Percentiles rank a stretch among this genome's conserved stretches.
Conservation (phyloP, 2,888 invertebrate genomes). For the Camponotus fellah region DNA sequence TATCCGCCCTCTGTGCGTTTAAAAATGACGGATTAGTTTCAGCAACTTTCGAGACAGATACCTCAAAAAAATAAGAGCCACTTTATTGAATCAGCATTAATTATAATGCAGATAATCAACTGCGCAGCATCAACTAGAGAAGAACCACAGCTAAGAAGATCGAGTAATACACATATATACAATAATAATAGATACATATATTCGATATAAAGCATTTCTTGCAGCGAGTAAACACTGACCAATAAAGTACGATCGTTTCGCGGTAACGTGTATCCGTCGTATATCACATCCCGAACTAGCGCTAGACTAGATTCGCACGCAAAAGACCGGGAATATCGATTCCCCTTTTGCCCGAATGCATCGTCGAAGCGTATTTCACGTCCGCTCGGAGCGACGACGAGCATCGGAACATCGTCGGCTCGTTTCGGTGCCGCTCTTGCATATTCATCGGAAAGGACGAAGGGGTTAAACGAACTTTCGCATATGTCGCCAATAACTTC, state of each 20-base stretch:
- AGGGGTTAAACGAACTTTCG: constrained; percentile 59
- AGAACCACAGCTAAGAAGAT: neutral
- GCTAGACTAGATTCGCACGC: constrained; percentile 8
- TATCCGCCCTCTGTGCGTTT: too few species aligned
- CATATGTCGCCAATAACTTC: constrained; percentile 82
- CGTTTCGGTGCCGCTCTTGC: constrained; percentile 79
- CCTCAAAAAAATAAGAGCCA: neutral
- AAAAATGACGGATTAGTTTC: too few species aligned
- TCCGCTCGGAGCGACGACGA: constrained; percentile 69
- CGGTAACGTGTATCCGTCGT: neutral
- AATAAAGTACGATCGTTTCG: neutral
- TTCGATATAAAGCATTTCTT: neutral
- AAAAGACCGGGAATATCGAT: constrained; percentile 42
- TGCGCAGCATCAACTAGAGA: neutral
- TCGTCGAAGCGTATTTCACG: constrained; percentile 77
- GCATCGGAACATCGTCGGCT: constrained; percentile 80
- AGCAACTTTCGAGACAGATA: neutral
- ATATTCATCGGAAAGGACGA: constrained; percentile 79
- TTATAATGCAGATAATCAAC: neutral
- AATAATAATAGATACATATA: neutral
- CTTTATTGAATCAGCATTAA: neutral
- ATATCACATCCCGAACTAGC: constrained; percentile 21
- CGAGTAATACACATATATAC: neutral
- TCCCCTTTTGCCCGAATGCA: neutral
- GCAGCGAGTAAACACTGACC: neutral